phyloP scores from a whole-genome alignment of 2,113 vertebrate genomes.

The Chaetodon trifascialis region DNA sequence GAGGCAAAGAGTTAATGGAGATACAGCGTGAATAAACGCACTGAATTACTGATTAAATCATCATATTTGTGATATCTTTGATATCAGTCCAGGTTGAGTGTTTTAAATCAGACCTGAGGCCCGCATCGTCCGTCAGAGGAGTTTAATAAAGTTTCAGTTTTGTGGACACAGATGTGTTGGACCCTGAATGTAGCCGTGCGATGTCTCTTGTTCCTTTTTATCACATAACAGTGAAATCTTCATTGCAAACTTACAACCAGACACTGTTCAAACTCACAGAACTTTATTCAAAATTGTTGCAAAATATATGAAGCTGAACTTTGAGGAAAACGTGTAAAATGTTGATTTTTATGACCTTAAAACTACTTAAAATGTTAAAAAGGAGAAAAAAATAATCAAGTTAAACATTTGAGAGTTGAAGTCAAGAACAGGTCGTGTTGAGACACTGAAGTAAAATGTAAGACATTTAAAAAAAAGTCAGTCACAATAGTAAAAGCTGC shows the following conservation, averaged over 20 bases:
- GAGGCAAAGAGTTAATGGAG: slow-evolving; percentile 38
- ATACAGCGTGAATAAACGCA: slow-evolving; percentile 7
- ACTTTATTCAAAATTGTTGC: background rate
- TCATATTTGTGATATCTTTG: slow-evolving; percentile 25
- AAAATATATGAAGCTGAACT: background rate
- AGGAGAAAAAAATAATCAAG: background rate
- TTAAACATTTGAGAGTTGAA: background rate
- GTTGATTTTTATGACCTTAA: background rate
- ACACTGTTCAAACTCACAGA: background rate
- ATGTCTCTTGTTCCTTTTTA: background rate
- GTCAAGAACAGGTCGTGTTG: background rate
- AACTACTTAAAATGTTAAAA: background rate
- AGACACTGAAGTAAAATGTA: background rate
- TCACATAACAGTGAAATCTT: background rate
- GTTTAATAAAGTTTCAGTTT: slow-evolving; percentile 1
- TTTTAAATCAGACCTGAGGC: background rate
- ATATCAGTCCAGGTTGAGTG: slow-evolving; percentile 15
- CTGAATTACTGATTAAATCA: slow-evolving; percentile 37
- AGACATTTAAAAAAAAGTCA: background rate
- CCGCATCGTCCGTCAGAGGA: background rate
- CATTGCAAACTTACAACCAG: background rate
- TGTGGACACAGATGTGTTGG: background rate
- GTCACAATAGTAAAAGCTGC: no score
- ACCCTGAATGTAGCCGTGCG: no score
- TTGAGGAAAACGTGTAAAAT: background rate